Base-by-base conservation (phyloP, 1,140 invertebrate species). In the Drosophila carrolli region DNA sequence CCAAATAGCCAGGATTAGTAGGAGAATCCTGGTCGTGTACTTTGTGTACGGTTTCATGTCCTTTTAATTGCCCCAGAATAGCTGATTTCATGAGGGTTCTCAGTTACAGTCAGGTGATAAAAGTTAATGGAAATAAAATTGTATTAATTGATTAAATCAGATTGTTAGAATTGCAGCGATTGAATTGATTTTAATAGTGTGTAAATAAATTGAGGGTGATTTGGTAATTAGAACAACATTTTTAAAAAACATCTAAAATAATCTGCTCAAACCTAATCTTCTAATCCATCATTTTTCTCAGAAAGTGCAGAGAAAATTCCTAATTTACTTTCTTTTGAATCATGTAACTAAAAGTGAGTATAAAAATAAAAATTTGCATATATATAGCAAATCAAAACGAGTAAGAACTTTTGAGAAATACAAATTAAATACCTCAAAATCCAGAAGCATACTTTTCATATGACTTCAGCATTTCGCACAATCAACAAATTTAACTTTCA, bases 1-100 rank as follows among this genome's bases (percentile, higher is more conserved):
- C 68, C 67, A 74, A 74, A 81, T 81, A 57, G 79, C 60, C 67
- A 19, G 63, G 74, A 82, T 82, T 82, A 82, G 75, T 58, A 38
- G 9, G 8, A 46, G 37, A 65, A 62, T 74, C 51, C 55, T 40
- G 50, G 38, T 48, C 54, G 44, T 62, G 70, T 46, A 57, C 61
- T 74, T 63, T 66, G 70, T 58, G 23, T 50, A 53, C 51, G 8
- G 11, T 66, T 81, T 82, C 16, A 82, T 70, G 79, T 38, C 13
- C 62, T 47, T 82, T 82, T 82, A 82, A 82, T 82, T 82, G 59
- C 68, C 14, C 10, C 50, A 32, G 48, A 81, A 81, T 77, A 44
- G 29, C 65, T 57, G 37, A 57, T 54, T 61, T 74, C 51, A 82
- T 75, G 57, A 38, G n/a, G 8, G 48, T 51, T 82, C 75, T 61